A percentile compares a stretch with the other conserved stretches of the same genome.
These are phyloP conservation scores for Chionoecetes opilio DNA, from an alignment of 1,140 invertebrate genomes.

Conservation along the genomic window DNA sequence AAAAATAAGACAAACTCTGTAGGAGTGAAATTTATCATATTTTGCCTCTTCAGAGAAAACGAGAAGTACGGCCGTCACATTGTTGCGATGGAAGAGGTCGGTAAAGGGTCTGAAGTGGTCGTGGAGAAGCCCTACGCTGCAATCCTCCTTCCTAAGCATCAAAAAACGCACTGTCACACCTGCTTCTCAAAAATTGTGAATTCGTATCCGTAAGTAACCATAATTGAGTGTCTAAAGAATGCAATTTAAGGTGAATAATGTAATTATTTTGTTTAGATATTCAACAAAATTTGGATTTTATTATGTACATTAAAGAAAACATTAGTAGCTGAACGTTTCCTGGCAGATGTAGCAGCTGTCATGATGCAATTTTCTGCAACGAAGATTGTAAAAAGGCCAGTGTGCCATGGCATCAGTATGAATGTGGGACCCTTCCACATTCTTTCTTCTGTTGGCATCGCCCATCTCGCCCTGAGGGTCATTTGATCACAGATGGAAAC, in stretches of 20 bases:
- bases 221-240: background rate
- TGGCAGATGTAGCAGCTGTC: slow-evolving; percentile 46
- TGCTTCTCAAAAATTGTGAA: slow-evolving; percentile 52
- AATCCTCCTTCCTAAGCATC: slow-evolving; percentile 62
- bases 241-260: background rate
- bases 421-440: slow-evolving; percentile 73
- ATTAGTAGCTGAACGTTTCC: background rate
- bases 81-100: slow-evolving; percentile 45
- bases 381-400: slow-evolving; percentile 51
- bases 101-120: slow-evolving; percentile 65
- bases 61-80: slow-evolving; percentile 67
- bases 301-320: too few species aligned
- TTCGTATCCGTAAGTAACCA: slow-evolving; percentile 62
- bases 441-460: slow-evolving; percentile 69
- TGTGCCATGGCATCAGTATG: slow-evolving; percentile 60
- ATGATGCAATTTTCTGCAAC: slow-evolving; percentile 68
- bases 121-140: slow-evolving; percentile 68
- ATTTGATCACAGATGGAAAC: slow-evolving; percentile 62
- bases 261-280: background rate
- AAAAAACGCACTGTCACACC: slow-evolving; percentile 64
- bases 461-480: slow-evolving; percentile 64
- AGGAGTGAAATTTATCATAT: background rate
- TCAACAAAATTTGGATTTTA: too few species aligned
- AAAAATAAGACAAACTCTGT: too few species aligned
- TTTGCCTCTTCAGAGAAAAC: slow-evolving; percentile 46